Evolutionary conservation across 2,888 invertebrate species (phyloP).

Genomic region (Mermis nigrescens): DNA sequence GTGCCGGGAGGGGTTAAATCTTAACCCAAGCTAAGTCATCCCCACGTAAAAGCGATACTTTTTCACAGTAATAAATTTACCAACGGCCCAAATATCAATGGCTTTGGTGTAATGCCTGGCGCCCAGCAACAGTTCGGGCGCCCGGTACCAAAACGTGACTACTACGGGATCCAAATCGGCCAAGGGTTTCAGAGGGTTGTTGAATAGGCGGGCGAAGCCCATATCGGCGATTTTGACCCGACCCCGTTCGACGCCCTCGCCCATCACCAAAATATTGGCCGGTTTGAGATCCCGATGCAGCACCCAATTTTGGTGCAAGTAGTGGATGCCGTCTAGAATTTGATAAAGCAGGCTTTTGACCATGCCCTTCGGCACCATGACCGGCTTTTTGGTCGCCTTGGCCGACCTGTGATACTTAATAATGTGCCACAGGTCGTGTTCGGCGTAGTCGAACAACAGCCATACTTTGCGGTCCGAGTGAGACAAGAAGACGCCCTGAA

Average conservation of each 20-base stretch:
- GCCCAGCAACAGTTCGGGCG: slow-evolving; percentile 53
- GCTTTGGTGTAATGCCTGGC: slow-evolving; percentile 33
- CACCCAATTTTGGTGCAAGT: slow-evolving; percentile 96
- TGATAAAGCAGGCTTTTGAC: slow-evolving; percentile 91
- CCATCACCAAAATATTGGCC: slow-evolving; percentile 97
- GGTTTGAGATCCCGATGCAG: slow-evolving; percentile 79
- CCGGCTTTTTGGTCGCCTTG: slow-evolving; percentile 85
- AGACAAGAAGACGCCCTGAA: slow-evolving; percentile 66
- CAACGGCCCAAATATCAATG: slow-evolving; percentile 32
- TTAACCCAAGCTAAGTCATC: neutral
- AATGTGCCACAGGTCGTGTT: slow-evolving; percentile 98
- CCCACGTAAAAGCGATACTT: no score
- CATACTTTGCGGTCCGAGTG: slow-evolving; percentile 78
- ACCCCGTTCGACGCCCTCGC: slow-evolving; percentile 87
- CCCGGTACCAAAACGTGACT: slow-evolving; percentile 98
- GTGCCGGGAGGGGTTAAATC: neutral
- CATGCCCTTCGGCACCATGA: slow-evolving; percentile 82
- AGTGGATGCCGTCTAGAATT: slow-evolving; percentile 93
- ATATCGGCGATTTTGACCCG: slow-evolving; percentile 61
- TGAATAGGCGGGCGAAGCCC: slow-evolving; percentile 94
- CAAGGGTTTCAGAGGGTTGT: slow-evolving; percentile 85
- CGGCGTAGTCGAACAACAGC: slow-evolving; percentile 90
- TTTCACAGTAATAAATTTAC: slow-evolving; percentile 15
- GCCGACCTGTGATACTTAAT: slow-evolving; percentile 95
- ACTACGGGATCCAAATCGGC: slow-evolving; percentile 97